phyloP scores from a whole-genome alignment of 2,113 vertebrate genomes.

The Mesitornis unicolor region DNA sequence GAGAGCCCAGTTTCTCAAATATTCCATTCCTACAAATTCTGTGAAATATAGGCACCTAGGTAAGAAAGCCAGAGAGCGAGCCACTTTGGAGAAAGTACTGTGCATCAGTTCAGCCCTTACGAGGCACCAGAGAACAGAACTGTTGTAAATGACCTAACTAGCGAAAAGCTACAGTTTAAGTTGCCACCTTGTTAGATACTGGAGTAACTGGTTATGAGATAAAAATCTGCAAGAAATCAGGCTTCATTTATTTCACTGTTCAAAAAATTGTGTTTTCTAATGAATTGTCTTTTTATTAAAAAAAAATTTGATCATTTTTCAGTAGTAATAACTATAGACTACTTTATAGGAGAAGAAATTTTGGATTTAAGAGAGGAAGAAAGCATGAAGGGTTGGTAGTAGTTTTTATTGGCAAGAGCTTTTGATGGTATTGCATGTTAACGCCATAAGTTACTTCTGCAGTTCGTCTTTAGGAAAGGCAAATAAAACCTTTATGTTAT shows the following conservation, averaged over 20 bases:
- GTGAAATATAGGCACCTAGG: background rate
- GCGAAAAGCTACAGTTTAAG: background rate
- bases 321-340: background rate
- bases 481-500: background rate
- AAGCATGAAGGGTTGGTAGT: background rate
- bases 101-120: background rate
- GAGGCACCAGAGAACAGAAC: background rate
- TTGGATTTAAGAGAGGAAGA: background rate
- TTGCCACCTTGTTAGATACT: background rate
- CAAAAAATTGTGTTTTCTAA: background rate
- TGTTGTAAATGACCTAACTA: background rate
- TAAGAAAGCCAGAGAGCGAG: background rate
- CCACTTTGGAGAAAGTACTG: background rate
- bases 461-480: background rate
- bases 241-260: background rate
- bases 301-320: background rate
- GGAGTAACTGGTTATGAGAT: background rate
- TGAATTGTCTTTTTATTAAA: background rate
- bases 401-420: background rate
- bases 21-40: fast-evolving
- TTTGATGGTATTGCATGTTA: background rate
- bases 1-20: background rate
- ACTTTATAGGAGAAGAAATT: background rate
- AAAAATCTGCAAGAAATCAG: background rate
- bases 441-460: background rate